Conservation (phyloP, 1,140 invertebrate species). For the Hyles euphorbiae region DNA sequence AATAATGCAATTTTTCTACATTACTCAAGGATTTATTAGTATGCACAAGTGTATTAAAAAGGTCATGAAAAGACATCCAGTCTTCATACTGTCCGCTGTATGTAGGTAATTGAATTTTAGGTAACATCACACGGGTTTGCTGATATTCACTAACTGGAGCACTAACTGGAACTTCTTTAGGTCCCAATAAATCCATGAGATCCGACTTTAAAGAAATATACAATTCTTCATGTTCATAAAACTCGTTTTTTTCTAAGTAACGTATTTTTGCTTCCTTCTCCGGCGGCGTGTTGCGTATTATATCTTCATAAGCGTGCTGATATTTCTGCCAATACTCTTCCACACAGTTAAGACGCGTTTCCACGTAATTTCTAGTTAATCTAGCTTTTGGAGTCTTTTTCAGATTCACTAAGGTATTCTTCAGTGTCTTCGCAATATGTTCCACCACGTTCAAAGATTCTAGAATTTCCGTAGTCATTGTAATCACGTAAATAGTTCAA, state of each 20-base stretch:
- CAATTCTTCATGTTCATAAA: conserved; percentile 15
- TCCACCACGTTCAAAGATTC: too few relatives aligned
- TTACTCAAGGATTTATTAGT: conserved; percentile 11
- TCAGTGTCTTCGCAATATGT: conserved; percentile 5
- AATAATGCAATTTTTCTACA: too few relatives aligned
- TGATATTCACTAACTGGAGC: background rate
- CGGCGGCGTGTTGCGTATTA: conserved; percentile 8
- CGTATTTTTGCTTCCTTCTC: conserved; percentile 7
- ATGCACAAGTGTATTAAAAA: conserved; percentile 23
- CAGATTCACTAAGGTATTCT: conserved; percentile 14
- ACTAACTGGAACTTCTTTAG: background rate
- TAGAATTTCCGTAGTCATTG: too few relatives aligned
- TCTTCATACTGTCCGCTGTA: conserved; percentile 24
- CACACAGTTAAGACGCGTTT: conserved; percentile 10
- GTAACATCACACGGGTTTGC: conserved; percentile 6
- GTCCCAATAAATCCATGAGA: background rate
- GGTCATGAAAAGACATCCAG: conserved; percentile 23
- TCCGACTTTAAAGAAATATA: background rate
- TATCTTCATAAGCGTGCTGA: conserved; percentile 3
- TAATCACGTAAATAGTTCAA: too few relatives aligned
- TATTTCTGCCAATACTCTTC: conserved; percentile 11
- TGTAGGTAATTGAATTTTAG: conserved; percentile 19
- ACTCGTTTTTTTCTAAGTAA: conserved; percentile 12
- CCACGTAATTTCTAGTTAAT: conserved; percentile 13
- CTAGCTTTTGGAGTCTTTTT: conserved; percentile 15